phyloP scores from a whole-genome alignment of 2,797 vertebrate genomes.

The Masticophis lateralis region DNA sequence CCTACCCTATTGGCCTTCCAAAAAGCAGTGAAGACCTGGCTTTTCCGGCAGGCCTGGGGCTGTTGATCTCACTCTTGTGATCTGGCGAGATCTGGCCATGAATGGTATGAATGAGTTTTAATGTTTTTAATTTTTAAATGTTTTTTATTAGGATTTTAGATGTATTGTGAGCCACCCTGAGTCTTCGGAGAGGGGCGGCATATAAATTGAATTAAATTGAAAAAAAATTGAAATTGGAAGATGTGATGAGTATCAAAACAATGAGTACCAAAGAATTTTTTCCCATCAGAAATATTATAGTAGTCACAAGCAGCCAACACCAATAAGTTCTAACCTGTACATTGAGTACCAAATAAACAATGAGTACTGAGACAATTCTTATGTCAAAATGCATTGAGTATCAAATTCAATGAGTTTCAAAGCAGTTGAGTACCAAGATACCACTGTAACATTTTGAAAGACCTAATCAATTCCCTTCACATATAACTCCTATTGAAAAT shows the following conservation, averaged over 20 bases:
- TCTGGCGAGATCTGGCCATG: no score
- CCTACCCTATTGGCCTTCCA: no score
- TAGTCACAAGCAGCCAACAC: neutral
- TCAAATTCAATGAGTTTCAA: neutral
- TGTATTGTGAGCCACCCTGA: no score
- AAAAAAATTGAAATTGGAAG: neutral
- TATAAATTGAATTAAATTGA: no score
- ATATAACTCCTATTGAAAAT: neutral
- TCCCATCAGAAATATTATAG: neutral
- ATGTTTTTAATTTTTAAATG: no score
- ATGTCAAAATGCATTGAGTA: neutral
- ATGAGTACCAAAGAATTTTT: neutral
- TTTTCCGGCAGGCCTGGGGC: no score
- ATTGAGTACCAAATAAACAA: neutral
- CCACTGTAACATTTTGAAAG: neutral
- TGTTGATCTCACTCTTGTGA: no score
- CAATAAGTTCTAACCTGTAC: neutral
- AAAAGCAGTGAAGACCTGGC: no score
- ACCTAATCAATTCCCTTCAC: neutral
- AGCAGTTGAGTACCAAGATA: neutral
- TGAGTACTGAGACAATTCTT: neutral
- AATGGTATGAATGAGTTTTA: no score
- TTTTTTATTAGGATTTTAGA: no score
- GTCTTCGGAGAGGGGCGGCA: no score
- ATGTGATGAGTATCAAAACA: neutral